phyloP scores from a whole-genome alignment of 2,113 vertebrate species.

The Bubo scandiacus region DNA sequence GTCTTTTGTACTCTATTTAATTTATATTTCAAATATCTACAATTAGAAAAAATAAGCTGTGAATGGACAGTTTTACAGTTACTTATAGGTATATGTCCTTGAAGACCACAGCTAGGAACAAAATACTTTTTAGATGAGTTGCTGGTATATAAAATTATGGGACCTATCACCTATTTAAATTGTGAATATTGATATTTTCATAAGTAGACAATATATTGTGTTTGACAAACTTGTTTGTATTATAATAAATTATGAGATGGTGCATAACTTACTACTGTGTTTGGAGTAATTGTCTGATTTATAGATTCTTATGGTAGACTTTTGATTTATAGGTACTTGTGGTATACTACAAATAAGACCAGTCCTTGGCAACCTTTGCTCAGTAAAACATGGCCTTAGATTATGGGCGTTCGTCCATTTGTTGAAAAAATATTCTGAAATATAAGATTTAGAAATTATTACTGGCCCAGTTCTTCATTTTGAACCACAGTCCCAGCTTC shows the following conservation, averaged over 20 bases:
- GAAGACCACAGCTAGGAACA: constrained; percentile 49
- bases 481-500: neutral
- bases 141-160: constrained; percentile 29
- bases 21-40: constrained; percentile 26
- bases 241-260: constrained; percentile 75
- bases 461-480: neutral
- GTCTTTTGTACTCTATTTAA: constrained; percentile 19
- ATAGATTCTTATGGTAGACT: neutral
- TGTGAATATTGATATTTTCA: constrained; percentile 75
- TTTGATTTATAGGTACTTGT: neutral
- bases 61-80: constrained; percentile 43
- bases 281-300: neutral
- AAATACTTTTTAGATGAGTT: constrained; percentile 42
- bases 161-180: constrained; percentile 55
- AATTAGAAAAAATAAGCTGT: constrained; percentile 43
- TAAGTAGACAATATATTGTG: constrained; percentile 75
- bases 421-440: neutral
- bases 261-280: constrained; percentile 44
- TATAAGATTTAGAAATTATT: neutral
- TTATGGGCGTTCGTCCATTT: neutral
- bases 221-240: constrained; percentile 76
- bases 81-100: neutral
- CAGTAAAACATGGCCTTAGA: neutral
- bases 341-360: neutral
- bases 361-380: neutral